These are phyloP conservation scores for Bombylius discolor DNA, from an alignment of 2,888 invertebrate species.

Conservation along the genomic window DNA sequence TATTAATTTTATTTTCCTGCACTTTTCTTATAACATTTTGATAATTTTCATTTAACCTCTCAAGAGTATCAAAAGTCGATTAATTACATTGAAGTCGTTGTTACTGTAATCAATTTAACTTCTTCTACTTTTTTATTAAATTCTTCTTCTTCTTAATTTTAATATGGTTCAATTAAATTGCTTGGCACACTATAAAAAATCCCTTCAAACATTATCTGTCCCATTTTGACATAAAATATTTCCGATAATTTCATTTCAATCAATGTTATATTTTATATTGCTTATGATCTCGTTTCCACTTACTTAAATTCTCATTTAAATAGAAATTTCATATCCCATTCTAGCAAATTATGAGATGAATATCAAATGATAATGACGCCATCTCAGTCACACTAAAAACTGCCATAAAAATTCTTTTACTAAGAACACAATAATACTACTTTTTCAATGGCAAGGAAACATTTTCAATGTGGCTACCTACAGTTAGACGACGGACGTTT, in stretches of 20 bases:
- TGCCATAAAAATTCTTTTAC: conserved; percentile 26
- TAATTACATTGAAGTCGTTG: neutral
- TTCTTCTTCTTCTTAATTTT: conserved; percentile 1
- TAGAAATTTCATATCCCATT: conserved; percentile 38
- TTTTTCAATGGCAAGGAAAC: too few species aligned
- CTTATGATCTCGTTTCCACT: conserved; percentile 40
- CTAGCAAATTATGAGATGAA: conserved; percentile 22
- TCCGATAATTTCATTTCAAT: conserved; percentile 29
- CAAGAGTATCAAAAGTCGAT: neutral
- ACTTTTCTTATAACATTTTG: neutral
- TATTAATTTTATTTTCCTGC: neutral
- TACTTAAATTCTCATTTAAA: conserved; percentile 38
- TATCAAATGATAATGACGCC: conserved; percentile 34
- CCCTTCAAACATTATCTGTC: conserved; percentile 1
- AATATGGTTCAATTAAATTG: conserved; percentile 3
- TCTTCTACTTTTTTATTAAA: neutral
- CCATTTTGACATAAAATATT: conserved; percentile 3
- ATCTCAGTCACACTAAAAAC: conserved; percentile 37
- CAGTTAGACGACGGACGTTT: neutral
- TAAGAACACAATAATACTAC: neutral
- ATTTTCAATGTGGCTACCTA: neutral
- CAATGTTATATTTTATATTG: conserved; percentile 37
- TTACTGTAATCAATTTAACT: neutral
- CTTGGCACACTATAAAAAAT: conserved; percentile 8
- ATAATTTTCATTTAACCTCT: neutral